phyloP scores from a whole-genome alignment of 30 jellyfish, hydroid and myxozoan genomes.

The Nemopilema nomurai region DNA sequence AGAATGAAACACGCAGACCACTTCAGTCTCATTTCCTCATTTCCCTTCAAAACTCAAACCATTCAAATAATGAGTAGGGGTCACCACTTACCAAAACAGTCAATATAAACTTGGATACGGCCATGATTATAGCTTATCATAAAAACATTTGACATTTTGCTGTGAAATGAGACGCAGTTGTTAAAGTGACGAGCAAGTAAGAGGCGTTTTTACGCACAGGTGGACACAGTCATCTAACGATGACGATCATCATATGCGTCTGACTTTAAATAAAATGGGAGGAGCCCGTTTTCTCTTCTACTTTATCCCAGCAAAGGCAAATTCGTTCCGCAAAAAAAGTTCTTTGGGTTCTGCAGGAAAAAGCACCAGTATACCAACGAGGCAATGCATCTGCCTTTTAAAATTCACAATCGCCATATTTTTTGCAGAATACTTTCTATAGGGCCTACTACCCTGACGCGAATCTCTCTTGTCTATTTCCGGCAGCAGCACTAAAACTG shows the following conservation, averaged over 20 bases:
- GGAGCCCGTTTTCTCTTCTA: constrained; percentile 47
- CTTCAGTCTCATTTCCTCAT: too few relatives aligned
- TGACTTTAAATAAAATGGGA: too few relatives aligned
- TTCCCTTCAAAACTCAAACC: too few relatives aligned
- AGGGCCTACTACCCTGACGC: constrained; percentile 9
- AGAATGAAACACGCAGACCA: too few relatives aligned
- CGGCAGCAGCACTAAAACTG: background rate
- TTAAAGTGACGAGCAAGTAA: too few relatives aligned
- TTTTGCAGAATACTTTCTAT: background rate
- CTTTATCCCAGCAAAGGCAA: constrained; percentile 48
- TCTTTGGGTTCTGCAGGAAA: constrained; percentile 40
- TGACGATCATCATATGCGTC: background rate
- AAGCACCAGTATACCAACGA: constrained; percentile 4
- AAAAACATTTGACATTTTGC: too few relatives aligned
- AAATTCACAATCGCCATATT: constrained; percentile 3
- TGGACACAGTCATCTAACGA: background rate
- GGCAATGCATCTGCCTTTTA: constrained; percentile 6
- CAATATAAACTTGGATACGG: too few relatives aligned
- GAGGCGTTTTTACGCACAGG: too few relatives aligned
- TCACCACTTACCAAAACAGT: too few relatives aligned
- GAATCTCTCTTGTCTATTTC: constrained; percentile 16
- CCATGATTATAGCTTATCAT: too few relatives aligned
- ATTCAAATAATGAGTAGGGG: too few relatives aligned
- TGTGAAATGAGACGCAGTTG: too few relatives aligned
- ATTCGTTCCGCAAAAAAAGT: constrained; percentile 28